Base-by-base conservation (phyloP, 2,888 invertebrate species). In the Fabriciana adippe region DNA sequence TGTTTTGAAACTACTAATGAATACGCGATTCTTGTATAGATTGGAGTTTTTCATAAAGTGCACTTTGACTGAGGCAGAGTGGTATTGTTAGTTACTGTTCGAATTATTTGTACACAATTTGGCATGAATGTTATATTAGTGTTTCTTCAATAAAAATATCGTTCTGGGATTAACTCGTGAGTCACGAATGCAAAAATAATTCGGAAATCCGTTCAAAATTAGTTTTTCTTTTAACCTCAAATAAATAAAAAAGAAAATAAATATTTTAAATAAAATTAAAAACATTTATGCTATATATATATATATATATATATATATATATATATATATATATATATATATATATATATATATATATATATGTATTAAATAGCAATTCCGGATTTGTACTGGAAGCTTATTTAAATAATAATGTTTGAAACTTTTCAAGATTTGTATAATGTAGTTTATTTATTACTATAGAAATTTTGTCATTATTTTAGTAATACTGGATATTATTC, bases 211-310 rank as follows among this genome's bases (percentile, higher is more conserved):
- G 0, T 41, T 41, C 3, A 41, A 0, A 8, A 41, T 41, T 8
- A 8, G 11, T 41, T 41, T 2, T 41, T 11, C 35, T 41, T 41
- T 11, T 11, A 8, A 0, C 1, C 2, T 35, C 1, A n/a, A n/a
- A n/a, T n/a, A n/a, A n/a, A n/a, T 90, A 71, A 64, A 75, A 70
- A 48, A 61, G 50, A 16, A 61, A 51, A 50, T 15, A 5, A 6
- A 35, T 55, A 55, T 6, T 51, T 8, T 11, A 11, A 41, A 41
- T 41, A 8, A 11, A 5, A 26, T 26, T 26, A 4, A 26, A 26
- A 26, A 5, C 3, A 26, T 26, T 0, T 26, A 26, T 26, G 5
- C 26, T 26, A 5, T 26, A 26, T 4, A n/a, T n/a, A n/a, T n/a
- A n/a, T n/a, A n/a, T n/a, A n/a, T n/a, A n/a, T n/a, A n/a, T n/a